These are phyloP conservation scores for Bibio marci DNA, from an alignment of 2,888 invertebrate species.

Conservation along the genomic window DNA sequence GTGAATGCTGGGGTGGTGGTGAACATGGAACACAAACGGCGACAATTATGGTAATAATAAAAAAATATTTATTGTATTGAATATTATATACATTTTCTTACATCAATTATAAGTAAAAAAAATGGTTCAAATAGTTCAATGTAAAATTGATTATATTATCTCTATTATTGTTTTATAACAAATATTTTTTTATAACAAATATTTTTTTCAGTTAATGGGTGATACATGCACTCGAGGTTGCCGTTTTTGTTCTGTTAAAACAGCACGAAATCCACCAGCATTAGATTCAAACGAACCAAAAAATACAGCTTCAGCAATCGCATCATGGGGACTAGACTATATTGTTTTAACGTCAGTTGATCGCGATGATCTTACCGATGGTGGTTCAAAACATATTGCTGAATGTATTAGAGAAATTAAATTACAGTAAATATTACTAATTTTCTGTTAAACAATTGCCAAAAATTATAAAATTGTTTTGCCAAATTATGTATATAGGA, in stretches of 20 bases:
- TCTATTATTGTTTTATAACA: neutral
- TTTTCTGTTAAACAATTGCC: slow-evolving; percentile 1
- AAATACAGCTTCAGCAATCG: slow-evolving; percentile 84
- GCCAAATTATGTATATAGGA: slow-evolving; percentile 32
- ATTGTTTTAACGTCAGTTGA: slow-evolving; percentile 97
- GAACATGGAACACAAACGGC: slow-evolving; percentile 93
- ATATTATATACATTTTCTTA: neutral
- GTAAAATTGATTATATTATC: too few relatives aligned
- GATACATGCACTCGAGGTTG: slow-evolving; percentile 98
- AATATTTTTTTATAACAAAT: too few relatives aligned
- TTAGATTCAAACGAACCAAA: slow-evolving; percentile 78
- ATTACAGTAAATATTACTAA: slow-evolving; percentile 33
- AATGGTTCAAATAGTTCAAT: too few relatives aligned
- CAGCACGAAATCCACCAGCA: slow-evolving; percentile 74
- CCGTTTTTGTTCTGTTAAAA: slow-evolving; percentile 97
- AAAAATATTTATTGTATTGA: neutral
- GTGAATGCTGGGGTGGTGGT: slow-evolving; percentile 97
- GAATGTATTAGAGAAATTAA: slow-evolving; percentile 81
- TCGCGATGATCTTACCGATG: slow-evolving; percentile 88
- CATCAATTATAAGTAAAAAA: too few relatives aligned
- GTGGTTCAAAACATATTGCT: slow-evolving; percentile 87
- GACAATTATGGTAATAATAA: slow-evolving; percentile 76
- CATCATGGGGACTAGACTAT: slow-evolving; percentile 91
- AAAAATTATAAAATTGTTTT: neutral
- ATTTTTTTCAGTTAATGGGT: slow-evolving; percentile 64